phyloP scores from a whole-genome alignment of 2,888 invertebrate species.

The Cheilosia urbana region DNA sequence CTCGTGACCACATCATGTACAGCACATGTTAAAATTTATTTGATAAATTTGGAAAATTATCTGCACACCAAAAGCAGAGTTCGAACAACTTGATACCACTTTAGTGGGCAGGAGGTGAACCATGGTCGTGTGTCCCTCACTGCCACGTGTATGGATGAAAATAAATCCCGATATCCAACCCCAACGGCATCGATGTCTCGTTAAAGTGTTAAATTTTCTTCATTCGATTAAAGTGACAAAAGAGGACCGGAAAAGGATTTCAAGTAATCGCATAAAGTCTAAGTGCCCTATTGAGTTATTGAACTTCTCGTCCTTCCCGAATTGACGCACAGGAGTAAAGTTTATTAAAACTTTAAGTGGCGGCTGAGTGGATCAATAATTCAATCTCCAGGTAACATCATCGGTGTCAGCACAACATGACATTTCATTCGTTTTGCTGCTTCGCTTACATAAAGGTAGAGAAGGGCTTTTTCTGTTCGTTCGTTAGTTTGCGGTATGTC shows the following conservation, averaged over 20 bases:
- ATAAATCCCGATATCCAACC: neutral
- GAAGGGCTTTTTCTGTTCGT: neutral
- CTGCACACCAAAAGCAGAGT: constrained; percentile 28
- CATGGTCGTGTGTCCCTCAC: too few relatives aligned
- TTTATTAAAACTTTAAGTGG: constrained; percentile 64
- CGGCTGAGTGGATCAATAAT: constrained; percentile 60
- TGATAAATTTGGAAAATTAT: constrained; percentile 59
- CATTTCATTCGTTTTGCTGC: constrained; percentile 6
- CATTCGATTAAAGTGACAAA: constrained; percentile 7
- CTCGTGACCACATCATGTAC: constrained; percentile 5
- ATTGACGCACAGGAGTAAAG: constrained; percentile 16
- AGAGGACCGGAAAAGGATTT: constrained; percentile 14
- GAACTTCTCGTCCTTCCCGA: neutral
- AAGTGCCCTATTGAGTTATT: constrained; percentile 23
- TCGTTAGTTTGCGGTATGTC: constrained; percentile 13
- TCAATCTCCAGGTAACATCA: constrained; percentile 50
- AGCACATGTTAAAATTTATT: constrained; percentile 18
- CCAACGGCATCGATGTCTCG: constrained; percentile 26
- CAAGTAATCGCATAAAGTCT: constrained; percentile 10
- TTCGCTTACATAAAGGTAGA: neutral
- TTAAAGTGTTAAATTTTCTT: constrained; percentile 36
- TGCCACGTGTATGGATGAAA: neutral
- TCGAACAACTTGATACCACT: constrained; percentile 38
- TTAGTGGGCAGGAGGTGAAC: constrained; percentile 20
- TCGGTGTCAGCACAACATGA: constrained; percentile 41